Conservation (phyloP, 2,113 vertebrate species). For the Ciconia stormi region DNA sequence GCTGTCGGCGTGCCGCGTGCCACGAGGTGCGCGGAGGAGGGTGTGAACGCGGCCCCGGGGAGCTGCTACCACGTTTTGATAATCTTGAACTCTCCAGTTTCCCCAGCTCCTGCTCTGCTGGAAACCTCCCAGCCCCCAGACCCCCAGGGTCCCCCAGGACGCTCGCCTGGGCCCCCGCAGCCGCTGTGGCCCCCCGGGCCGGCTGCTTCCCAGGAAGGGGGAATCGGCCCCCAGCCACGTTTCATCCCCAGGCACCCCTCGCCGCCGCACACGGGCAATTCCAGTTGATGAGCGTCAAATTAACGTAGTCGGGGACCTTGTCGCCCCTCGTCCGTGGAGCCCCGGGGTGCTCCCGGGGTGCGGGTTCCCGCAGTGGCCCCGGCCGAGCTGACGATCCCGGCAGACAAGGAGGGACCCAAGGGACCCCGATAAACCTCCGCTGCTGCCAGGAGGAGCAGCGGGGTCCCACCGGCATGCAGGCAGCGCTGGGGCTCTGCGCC, state of each 20-base stretch:
- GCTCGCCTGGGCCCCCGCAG: accelerated
- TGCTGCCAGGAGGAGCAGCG: neutral
- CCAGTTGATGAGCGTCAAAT: neutral
- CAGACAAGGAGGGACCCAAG: neutral
- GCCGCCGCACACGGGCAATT: accelerated
- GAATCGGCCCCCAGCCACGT: accelerated
- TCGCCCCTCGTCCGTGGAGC: accelerated
- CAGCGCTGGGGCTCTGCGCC: neutral
- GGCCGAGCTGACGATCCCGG: accelerated
- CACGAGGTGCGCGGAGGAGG: neutral
- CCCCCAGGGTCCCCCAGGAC: neutral
- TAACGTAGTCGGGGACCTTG: accelerated
- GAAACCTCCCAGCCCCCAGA: neutral
- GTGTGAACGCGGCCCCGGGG: neutral
- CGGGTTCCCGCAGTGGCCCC: accelerated
- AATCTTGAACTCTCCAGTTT: neutral
- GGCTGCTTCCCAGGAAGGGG: neutral
- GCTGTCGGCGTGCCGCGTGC: neutral
- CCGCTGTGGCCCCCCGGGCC: too few relatives aligned
- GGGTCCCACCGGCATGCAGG: neutral
- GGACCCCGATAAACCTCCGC: neutral
- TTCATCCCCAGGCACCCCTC: neutral
- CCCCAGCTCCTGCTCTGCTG: neutral
- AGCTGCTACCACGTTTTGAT: neutral
- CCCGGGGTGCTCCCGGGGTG: neutral